phyloP scores from a whole-genome alignment of 2,888 invertebrate species.

The Petrolisthes cinctipes region DNA sequence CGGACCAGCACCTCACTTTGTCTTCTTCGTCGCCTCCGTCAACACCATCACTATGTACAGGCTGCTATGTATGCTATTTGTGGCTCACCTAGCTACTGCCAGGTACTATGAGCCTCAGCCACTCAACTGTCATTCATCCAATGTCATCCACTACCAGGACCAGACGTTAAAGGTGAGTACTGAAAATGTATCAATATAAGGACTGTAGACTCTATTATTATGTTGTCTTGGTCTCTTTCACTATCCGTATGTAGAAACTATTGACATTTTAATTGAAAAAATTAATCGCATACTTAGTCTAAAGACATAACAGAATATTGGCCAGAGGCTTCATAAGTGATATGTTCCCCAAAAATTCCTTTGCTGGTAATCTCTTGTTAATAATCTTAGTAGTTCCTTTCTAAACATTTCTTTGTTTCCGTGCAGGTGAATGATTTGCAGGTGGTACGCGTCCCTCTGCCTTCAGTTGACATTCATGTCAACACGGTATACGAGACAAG shows the following conservation, averaged over 20 bases:
- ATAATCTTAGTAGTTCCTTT: too few species aligned
- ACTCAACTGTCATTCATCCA: constrained; percentile 5
- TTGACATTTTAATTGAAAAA: too few species aligned
- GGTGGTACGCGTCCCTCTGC: neutral
- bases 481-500: constrained; percentile 34
- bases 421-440: constrained; percentile 12
- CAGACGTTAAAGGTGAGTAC: neutral
- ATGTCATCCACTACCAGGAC: constrained; percentile 25
- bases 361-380: too few species aligned
- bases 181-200: too few species aligned
- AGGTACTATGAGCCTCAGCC: constrained; percentile 39
- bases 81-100: constrained; percentile 27
- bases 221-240: too few species aligned
- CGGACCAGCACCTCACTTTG: neutral
- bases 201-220: too few species aligned
- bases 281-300: too few species aligned
- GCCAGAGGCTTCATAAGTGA: too few species aligned
- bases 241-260: too few species aligned
- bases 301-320: too few species aligned
- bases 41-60: neutral
- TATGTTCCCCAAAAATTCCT: too few species aligned
- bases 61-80: neutral
- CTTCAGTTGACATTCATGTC: constrained; percentile 17
- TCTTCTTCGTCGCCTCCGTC: neutral
- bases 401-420: too few species aligned